Percentiles rank a stretch among this genome's conserved stretches.
phyloP scores from a whole-genome alignment of 2,797 vertebrate species.

The Poeciliopsis infans region DNA sequence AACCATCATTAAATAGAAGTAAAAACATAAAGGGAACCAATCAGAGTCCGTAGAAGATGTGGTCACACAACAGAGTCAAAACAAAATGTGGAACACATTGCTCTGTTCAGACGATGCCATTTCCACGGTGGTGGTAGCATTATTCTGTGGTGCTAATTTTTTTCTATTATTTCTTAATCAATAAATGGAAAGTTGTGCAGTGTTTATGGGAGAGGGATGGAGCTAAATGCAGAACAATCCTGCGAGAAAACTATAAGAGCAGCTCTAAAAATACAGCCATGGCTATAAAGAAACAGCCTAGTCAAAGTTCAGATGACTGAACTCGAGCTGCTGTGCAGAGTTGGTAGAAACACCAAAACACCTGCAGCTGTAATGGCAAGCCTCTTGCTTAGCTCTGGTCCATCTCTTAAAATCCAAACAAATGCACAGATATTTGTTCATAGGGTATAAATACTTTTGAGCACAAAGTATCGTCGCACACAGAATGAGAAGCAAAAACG shows the following conservation, averaged over 20 bases:
- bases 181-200: not conserved
- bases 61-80: not conserved
- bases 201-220: not conserved
- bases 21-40: not conserved
- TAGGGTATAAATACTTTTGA: conserved; percentile 2
- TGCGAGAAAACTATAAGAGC: not conserved
- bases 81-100: not conserved
- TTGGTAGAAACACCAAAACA: not conserved
- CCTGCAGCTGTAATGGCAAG: not conserved
- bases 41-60: no score
- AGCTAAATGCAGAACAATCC: not conserved
- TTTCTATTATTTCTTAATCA: not conserved
- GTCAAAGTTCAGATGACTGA: not conserved
- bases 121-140: not conserved
- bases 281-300: not conserved
- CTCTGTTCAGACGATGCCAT: not conserved
- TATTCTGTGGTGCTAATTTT: not conserved
- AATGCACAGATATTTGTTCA: no score
- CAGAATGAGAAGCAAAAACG: conserved; percentile 66
- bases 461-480: conserved; percentile 25
- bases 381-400: not conserved
- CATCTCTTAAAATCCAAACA: not conserved
- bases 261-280: not conserved
- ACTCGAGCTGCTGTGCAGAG: not conserved
- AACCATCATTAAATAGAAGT: not conserved